These are phyloP conservation scores for Paraescarpia echinospica DNA, from an alignment of 1,140 invertebrate species.

Conservation along the genomic window DNA sequence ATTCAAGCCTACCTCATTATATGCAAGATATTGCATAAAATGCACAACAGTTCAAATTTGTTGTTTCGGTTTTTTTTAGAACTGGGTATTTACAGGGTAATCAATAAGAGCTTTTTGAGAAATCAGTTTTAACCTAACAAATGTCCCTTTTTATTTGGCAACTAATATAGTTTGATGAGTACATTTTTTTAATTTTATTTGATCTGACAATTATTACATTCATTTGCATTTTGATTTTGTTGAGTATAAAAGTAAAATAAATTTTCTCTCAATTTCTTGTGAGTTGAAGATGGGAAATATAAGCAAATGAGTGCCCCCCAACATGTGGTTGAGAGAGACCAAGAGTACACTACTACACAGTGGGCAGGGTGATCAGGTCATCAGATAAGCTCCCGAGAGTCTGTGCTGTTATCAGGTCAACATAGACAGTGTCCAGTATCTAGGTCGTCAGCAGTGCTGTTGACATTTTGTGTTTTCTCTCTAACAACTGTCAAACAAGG, in stretches of 20 bases:
- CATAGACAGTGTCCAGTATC: not conserved
- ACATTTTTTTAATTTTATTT: not conserved
- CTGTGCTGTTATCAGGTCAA: not conserved
- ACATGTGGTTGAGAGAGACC: no score
- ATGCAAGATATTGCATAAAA: not conserved
- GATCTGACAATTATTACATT: no score
- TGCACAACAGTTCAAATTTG: not conserved
- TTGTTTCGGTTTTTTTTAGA: not conserved
- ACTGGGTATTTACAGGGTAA: not conserved
- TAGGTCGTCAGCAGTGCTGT: not conserved
- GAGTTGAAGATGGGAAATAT: not conserved
- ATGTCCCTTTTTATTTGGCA: not conserved
- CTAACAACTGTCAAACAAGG: not conserved
- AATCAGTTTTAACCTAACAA: not conserved
- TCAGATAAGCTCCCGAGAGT: not conserved
- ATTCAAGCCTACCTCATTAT: not conserved
- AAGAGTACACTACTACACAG: no score
- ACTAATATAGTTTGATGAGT: not conserved
- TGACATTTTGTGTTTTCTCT: not conserved
- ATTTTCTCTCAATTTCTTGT: not conserved
- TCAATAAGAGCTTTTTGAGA: not conserved
- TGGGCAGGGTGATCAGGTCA: not conserved
- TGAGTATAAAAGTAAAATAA: not conserved
- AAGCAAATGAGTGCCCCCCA: not conserved
- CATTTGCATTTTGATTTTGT: not conserved